phyloP scores from a whole-genome alignment of 2,797 vertebrate genomes.

The Parotocinclus haroldoi region DNA sequence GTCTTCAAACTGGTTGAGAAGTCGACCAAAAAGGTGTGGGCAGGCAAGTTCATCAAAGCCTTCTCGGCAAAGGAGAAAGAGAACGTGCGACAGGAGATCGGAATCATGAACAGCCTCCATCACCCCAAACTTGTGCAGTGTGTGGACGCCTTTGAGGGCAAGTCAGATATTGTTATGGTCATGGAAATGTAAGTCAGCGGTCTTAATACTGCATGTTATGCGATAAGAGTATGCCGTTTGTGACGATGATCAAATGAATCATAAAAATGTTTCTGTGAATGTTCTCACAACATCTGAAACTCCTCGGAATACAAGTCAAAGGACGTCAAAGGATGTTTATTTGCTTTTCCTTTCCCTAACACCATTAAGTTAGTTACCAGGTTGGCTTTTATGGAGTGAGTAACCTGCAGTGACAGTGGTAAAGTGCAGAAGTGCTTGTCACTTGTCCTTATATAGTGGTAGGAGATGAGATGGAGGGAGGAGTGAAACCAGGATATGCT shows the following conservation, averaged over 20 bases:
- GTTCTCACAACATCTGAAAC: neutral
- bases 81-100: slow-evolving; percentile 88
- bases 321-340: slow-evolving; percentile 12
- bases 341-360: slow-evolving; percentile 24
- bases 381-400: slow-evolving; percentile 43
- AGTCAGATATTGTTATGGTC: slow-evolving; percentile 97
- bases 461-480: slow-evolving; percentile 36
- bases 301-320: slow-evolving; percentile 10
- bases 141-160: slow-evolving; percentile 93
- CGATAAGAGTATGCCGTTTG: too few relatives aligned
- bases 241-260: too few relatives aligned
- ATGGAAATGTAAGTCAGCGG: slow-evolving; percentile 82
- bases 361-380: slow-evolving; percentile 32
- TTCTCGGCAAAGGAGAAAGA: slow-evolving; percentile 95
- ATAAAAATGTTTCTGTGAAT: neutral
- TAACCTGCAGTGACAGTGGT: slow-evolving; percentile 32
- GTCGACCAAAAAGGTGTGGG: slow-evolving; percentile 89
- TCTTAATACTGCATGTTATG: too few relatives aligned
- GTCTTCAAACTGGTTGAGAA: slow-evolving; percentile 96
- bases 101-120: slow-evolving; percentile 96
- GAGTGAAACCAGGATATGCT: slow-evolving; percentile 28
- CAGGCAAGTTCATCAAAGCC: slow-evolving; percentile 97
- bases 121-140: slow-evolving; percentile 97
- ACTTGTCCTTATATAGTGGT: slow-evolving; percentile 54
- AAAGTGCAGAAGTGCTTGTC: slow-evolving; percentile 41